Base-by-base conservation (phyloP, 1,140 invertebrate species). In the Penaeus chinensis region DNA sequence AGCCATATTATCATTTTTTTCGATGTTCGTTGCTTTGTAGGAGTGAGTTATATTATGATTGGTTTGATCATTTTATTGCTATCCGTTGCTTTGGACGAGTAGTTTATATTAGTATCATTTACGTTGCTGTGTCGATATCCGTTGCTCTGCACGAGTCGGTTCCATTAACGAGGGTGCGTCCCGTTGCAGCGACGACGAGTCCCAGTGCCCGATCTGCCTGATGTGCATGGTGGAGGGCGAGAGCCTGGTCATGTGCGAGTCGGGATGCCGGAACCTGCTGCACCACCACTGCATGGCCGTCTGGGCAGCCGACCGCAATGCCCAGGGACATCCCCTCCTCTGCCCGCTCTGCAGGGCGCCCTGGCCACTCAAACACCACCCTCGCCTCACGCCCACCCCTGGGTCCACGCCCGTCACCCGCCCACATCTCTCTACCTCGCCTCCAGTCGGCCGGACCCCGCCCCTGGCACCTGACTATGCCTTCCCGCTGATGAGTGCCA, bases 221-320 rank as follows among this genome's bases (percentile, higher is more conserved):
- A 90, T 93, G 90, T 92, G 93, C 80, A 93, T 93, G 92, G 90
- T 93, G 83, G 92, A 93, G 83, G 92, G 92, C 20, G 93, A 93
- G 89, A 92, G 92, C 90, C 85, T 93, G n/a, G 91, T 93, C 24
- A 90, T 91, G 19, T 93, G 93, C 91, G 91, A 92, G 84, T 90
- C 91, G 47, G 93, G 92, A 42, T 93, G 93, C 89, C 91, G 92
- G 61, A 93, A 93, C 90, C 91, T 91, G 66, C 90, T 93, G 3
- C 93, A 93, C 90, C 92, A 93, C 83, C 93, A 93, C 85, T 93
- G 93, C 90, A 93, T 93, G 82, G 91, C 92, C 60, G 92, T 93
- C 32, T 93, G 93, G 93, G 93, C 93, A 91, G 92, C 92, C 82
- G 92, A 93, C 85, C 92, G 93, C 77, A 89, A 91, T 37, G 84